Conservation (phyloP, 64 coral and sea anemone species). For the Pocillopora damicornis region DNA sequence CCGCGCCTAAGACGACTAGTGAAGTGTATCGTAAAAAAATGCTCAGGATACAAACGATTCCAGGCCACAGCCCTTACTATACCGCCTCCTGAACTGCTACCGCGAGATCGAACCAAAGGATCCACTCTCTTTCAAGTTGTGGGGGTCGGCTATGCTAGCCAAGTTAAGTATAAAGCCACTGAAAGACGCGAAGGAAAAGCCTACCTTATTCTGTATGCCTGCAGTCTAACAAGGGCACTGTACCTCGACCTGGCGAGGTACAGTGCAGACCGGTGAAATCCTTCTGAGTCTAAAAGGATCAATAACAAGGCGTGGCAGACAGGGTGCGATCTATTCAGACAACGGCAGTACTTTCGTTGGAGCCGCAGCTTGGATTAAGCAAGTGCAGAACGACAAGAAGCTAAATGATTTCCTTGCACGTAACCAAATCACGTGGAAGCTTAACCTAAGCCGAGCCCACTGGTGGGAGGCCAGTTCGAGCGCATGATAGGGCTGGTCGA, state of each 20-base stretch:
- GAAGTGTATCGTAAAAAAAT: slow-evolving; percentile 28
- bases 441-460: background rate
- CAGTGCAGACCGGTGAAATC: slow-evolving; percentile 16
- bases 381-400: slow-evolving; percentile 22
- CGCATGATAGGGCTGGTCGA: slow-evolving; percentile 12
- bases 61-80: slow-evolving; percentile 25
- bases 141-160: slow-evolving; percentile 26
- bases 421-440: background rate
- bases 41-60: slow-evolving; percentile 36
- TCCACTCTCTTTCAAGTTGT: slow-evolving; percentile 42
- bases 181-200: slow-evolving; percentile 45
- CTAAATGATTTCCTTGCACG: slow-evolving; percentile 3
- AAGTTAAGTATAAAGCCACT: slow-evolving; percentile 3
- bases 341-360: slow-evolving; percentile 19
- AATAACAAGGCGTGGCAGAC: slow-evolving; percentile 27
- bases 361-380: background rate
- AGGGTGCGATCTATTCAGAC: slow-evolving; percentile 22
- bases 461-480: slow-evolving; percentile 12
- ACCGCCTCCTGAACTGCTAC: slow-evolving; percentile 23
- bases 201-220: slow-evolving; percentile 46
- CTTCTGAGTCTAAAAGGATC: slow-evolving; percentile 17
- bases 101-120: slow-evolving; percentile 29
- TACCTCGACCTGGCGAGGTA: background rate
- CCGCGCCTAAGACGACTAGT: slow-evolving; percentile 27
- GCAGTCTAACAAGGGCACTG: background rate